Evolutionary conservation across 2,888 invertebrate genomes (phyloP), one percentile per base, ranked within the genome.

Genomic region (Hemaris fuciformis): DNA sequence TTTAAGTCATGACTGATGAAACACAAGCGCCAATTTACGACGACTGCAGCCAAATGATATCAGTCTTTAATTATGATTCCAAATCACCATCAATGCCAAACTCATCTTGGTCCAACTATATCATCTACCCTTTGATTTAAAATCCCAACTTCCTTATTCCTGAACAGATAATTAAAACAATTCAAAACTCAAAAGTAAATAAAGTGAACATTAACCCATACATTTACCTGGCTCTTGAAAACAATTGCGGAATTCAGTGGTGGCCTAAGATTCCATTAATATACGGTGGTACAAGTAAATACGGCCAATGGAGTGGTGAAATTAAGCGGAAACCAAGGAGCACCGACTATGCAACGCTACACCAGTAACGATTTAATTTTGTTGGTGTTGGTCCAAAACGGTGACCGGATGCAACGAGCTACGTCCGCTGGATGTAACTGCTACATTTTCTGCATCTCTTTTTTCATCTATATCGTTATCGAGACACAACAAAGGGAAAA

Each of bases 291-390:
- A 15, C 31, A 27, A 31, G 53, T 53, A 53, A 53, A 53, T 53
- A 53, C 53, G 53, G 31, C 45, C 53, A 53, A 53, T 53, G 53
- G 53, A 53, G 53, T 59, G 59, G 59, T 27, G 59, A 59, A 59
- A 43, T 48, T 64, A 66, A 71, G 69, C 63, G 66, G 61, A 61
- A 61, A 45, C 56, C 57, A 61, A 61, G 61, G 61, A 61, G 61
- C 38, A 56, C 13, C 10, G 53, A 42, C 38, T 57, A 57, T 45
- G 61, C 53, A 43, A 53, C 53, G 27, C 53, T 27, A 53, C 48
- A 45, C 45, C 63, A 59, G 53, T 61, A 63, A 64, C 61, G 61
- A 61, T 61, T 64, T 64, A 64, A 64, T 64, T 64, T 58, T 61
- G 58, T 64, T 63, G 61, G 64, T 64, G 43, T 59, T 31, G 59